Percentiles rank a stretch among this genome's conserved stretches.
Conservation (phyloP, 2,888 invertebrate species). For the Coecobrya sp. region DNA sequence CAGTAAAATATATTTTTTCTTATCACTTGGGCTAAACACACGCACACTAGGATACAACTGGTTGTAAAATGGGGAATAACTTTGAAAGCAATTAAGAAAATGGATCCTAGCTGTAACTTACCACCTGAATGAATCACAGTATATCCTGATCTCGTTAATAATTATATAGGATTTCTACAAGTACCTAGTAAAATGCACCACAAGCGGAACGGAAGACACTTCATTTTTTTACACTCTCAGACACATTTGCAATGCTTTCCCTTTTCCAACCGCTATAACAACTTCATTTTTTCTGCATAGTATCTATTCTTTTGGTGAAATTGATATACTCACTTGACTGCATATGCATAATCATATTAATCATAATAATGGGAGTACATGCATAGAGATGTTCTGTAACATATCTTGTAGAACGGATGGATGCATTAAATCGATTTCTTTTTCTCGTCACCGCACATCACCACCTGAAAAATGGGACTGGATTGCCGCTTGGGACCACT, state of each 20-base stretch:
- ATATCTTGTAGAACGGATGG: neutral
- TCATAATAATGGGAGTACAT: neutral
- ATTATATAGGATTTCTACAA: neutral
- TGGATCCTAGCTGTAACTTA: neutral
- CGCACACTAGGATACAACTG: neutral
- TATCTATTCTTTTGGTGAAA: neutral
- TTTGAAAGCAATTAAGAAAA: constrained; percentile 22
- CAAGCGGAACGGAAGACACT: neutral
- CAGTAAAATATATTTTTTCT: no score
- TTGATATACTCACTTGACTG: neutral
- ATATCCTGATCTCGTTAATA: neutral
- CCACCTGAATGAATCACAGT: neutral
- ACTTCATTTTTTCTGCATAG: neutral
- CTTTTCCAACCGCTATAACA: no score
- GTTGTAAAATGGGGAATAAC: neutral
- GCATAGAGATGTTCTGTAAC: neutral
- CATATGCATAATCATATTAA: neutral
- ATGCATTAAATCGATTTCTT: constrained; percentile 22
- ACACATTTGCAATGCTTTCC: neutral
- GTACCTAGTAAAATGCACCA: neutral
- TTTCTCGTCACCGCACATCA: neutral
- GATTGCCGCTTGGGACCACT: neutral
- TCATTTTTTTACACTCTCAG: neutral
- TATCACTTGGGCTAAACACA: no score
- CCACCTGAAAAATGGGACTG: neutral